Base-by-base conservation (phyloP, 1,140 invertebrate genomes). In the Theocolax elegans region DNA sequence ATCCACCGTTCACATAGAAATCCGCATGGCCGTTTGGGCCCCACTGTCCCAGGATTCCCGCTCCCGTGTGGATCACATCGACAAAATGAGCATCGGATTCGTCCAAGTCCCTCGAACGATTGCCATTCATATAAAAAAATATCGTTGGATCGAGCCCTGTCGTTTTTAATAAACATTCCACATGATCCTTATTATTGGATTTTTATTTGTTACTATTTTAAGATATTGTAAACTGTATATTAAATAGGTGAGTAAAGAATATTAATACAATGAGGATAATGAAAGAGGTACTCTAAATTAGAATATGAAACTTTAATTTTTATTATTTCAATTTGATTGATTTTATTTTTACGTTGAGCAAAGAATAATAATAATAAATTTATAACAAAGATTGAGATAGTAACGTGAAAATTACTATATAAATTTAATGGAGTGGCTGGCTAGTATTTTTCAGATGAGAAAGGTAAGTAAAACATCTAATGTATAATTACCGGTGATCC, bases 1-100 rank as follows among this genome's bases (percentile, higher is more conserved):
- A 93, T 35, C 94, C 95, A 10, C 94, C 94, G 79, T 96, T 96
- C 25, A 95, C 92, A 83, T 96, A 96, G 83, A 95, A 96, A 81
- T 96, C 95, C 10, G 93, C 93, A 80, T 95, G 94, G 0, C 94
- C 94, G 75, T 91, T 94, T 1, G 93, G 92, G 2, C 93, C 92
- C 93, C 93, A 94, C 77, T 94, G 92, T 0, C 93, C 92, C 17
- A 94, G 85, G 56, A 94, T 92, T 0, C 93, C 93, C 0, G 93
- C 94, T 35, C 95, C 94, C 0, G 95, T 96, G 80, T 97, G 95
- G 53, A 97, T 88, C 23, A 96, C 90, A 82, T 96, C 94, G 21
- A 96, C 94, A 81, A 96, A 96, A 72, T 92, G 86, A 0, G 94
- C 95, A 81, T 97, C 95, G 1, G 90, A 89, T 46, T 90, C 87